These are phyloP conservation scores for Amitus sp. DNA, from an alignment of 2,888 invertebrate species.

Conservation along the genomic window DNA sequence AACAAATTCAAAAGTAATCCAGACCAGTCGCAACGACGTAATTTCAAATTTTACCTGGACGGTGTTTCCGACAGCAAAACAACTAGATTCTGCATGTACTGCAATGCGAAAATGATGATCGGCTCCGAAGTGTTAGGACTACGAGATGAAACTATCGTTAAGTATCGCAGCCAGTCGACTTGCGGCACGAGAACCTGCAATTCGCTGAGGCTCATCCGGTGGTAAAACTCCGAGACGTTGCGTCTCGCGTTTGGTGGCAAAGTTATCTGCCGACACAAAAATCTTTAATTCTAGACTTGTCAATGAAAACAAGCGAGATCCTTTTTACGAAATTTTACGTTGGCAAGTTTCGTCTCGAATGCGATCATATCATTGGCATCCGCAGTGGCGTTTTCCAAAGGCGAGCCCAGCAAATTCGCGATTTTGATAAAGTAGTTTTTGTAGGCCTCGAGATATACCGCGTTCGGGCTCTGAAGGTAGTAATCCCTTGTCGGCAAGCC, in stretches of 20 bases:
- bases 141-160: slow-evolving; percentile 75
- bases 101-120: slow-evolving; percentile 79
- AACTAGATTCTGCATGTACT: slow-evolving; percentile 77
- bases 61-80: slow-evolving; percentile 68
- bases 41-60: slow-evolving; percentile 48
- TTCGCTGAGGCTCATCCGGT: slow-evolving; percentile 78
- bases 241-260: slow-evolving; percentile 81
- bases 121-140: slow-evolving; percentile 72
- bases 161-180: slow-evolving; percentile 78
- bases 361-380: slow-evolving; percentile 79
- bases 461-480: slow-evolving; percentile 77
- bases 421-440: slow-evolving; percentile 79
- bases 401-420: slow-evolving; percentile 78
- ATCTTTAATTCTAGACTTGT: no score
- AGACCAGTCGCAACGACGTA: background rate
- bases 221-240: slow-evolving; percentile 86
- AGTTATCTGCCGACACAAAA: slow-evolving; percentile 74
- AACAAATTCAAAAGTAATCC: background rate
- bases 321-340: slow-evolving; percentile 60
- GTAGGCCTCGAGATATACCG: slow-evolving; percentile 81
- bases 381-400: slow-evolving; percentile 69
- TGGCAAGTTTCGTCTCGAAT: slow-evolving; percentile 81
- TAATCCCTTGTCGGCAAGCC: slow-evolving; percentile 81
- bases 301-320: no score
- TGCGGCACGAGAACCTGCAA: slow-evolving; percentile 75